Evolutionary conservation across 2,113 vertebrate species (phyloP).

Genomic region (Lophotis ruficrista): DNA sequence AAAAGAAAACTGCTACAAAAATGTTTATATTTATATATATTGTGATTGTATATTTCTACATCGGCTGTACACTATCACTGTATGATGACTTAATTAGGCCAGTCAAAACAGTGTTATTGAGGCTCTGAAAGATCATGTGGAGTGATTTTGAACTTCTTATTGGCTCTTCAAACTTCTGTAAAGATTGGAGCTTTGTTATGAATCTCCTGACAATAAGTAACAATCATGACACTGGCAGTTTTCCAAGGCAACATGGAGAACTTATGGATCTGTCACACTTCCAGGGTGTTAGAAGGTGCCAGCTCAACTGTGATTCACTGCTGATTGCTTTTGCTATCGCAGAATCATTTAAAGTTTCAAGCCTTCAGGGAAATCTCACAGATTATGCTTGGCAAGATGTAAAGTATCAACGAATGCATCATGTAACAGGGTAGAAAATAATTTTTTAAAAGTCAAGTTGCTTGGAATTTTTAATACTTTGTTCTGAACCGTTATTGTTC

Average conservation of each 20-base stretch:
- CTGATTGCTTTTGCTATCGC: constrained; percentile 40
- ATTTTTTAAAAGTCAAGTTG: constrained; percentile 24
- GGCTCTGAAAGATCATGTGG: neutral
- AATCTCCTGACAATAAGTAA: neutral
- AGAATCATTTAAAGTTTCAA: constrained; percentile 38
- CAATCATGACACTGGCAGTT: neutral
- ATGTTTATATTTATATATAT: neutral
- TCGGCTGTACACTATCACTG: neutral
- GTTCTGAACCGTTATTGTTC: neutral
- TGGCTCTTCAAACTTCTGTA: neutral
- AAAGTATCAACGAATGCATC: neutral
- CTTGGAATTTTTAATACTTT: neutral
- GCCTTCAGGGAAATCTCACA: neutral
- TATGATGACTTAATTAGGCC: neutral
- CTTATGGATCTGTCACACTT: neutral
- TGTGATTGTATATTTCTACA: neutral
- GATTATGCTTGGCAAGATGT: constrained; percentile 16
- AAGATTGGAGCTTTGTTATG: neutral
- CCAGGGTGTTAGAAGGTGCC: neutral
- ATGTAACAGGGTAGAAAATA: neutral
- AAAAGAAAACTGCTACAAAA: neutral
- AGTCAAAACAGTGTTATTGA: neutral
- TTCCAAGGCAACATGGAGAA: neutral
- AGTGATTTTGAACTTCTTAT: neutral
- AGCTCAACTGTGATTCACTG: constrained; percentile 41